phyloP scores from a whole-genome alignment of 2,888 invertebrate species.

The Drosophila borborema region DNA sequence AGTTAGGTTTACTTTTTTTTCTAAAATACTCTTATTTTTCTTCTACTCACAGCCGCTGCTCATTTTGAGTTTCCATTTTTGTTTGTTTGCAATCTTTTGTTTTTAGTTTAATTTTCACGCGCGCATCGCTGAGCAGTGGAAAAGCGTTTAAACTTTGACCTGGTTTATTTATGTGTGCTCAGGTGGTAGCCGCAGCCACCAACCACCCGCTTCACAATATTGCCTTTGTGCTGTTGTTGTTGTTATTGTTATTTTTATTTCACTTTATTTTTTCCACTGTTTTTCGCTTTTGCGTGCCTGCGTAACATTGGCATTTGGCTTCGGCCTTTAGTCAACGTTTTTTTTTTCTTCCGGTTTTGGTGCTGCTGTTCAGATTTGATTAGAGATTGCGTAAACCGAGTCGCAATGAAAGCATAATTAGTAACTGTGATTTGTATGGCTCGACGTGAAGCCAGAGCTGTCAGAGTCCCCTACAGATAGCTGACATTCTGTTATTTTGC shows the following conservation, averaged over 20 bases:
- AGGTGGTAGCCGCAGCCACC: constrained; percentile 4
- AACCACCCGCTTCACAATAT: constrained; percentile 1
- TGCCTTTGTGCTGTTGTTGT: neutral
- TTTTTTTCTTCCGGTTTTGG: neutral
- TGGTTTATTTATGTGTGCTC: constrained; percentile 57
- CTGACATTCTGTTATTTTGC: constrained; percentile 48
- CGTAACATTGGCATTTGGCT: constrained; percentile 42
- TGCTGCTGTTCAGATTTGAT: constrained; percentile 35
- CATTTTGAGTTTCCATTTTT: neutral
- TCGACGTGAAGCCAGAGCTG: neutral
- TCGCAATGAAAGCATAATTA: constrained; percentile 74
- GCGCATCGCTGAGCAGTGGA: constrained; percentile 35
- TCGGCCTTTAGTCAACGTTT: constrained; percentile 13
- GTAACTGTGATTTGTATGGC: constrained; percentile 76
- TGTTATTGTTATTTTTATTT: neutral
- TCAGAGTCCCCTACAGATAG: constrained; percentile 25
- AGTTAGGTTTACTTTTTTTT: neutral
- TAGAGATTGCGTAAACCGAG: constrained; percentile 55
- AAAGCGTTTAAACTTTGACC: constrained; percentile 56
- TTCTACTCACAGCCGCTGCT: neutral
- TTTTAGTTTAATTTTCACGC: constrained; percentile 22
- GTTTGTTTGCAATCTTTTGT: constrained; percentile 3
- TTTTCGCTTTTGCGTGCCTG: constrained; percentile 47
- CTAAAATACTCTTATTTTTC: neutral
- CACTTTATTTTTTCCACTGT: neutral